A percentile compares a stretch with the other conserved stretches of the same genome.
phyloP scores from a whole-genome alignment of 2,888 invertebrate species.

The Tortricodes alternella region DNA sequence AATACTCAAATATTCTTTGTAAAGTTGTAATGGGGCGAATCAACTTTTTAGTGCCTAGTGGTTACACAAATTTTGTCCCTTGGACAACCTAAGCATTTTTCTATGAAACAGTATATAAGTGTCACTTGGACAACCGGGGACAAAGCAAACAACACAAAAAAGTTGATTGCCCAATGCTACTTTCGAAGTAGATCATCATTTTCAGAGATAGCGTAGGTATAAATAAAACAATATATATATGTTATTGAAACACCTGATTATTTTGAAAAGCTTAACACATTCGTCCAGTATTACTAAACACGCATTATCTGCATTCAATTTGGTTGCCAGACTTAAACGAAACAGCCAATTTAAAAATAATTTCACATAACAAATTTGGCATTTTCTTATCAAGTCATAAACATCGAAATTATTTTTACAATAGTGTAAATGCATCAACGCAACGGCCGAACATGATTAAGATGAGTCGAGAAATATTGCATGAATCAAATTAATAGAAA shows the following conservation, averaged over 20 bases:
- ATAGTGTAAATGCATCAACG: slow-evolving; percentile 22
- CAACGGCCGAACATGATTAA: slow-evolving; percentile 8
- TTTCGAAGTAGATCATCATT: no score
- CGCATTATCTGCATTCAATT: slow-evolving; percentile 7
- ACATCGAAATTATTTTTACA: slow-evolving; percentile 15
- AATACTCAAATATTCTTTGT: no score
- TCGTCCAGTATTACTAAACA: slow-evolving; percentile 40
- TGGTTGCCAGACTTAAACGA: slow-evolving; percentile 7
- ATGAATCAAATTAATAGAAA: slow-evolving; percentile 21
- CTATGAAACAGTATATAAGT: no score
- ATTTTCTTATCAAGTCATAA: slow-evolving; percentile 22
- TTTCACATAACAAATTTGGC: slow-evolving; percentile 24
- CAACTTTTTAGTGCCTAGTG: no score
- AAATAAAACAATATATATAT: slow-evolving; percentile 64
- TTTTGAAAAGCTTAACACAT: slow-evolving; percentile 77
- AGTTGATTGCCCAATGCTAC: no score
- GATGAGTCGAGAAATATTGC: slow-evolving; percentile 4
- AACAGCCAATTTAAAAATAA: slow-evolving; percentile 20
- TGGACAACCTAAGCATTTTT: no score
- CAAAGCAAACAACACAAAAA: no score
- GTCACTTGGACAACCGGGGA: no score
- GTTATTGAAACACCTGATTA: slow-evolving; percentile 78
- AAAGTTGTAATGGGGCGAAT: no score
- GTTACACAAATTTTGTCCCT: no score
- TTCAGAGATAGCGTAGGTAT: neutral